Conservation (phyloP, 1,140 invertebrate species). For the Temnothorax curvispinosus region DNA sequence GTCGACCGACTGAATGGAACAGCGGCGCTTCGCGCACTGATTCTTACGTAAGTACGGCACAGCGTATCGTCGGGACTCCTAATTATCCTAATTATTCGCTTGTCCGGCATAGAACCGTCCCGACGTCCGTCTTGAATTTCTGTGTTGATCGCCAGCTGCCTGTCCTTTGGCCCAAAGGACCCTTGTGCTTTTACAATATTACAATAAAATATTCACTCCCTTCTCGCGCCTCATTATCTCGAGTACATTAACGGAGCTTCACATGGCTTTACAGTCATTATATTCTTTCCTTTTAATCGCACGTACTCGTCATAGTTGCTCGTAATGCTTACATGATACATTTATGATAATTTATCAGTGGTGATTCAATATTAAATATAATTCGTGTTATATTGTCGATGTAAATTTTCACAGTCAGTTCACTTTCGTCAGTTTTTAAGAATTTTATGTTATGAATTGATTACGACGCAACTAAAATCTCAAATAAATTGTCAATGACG, state of each 20-base stretch:
- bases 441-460: neutral
- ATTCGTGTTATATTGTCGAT: neutral
- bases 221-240: neutral
- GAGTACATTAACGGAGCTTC: neutral
- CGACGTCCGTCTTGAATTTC: constrained; percentile 7
- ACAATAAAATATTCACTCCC: neutral
- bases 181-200: neutral
- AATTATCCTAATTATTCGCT: constrained; percentile 69
- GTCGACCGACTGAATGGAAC: constrained; percentile 68
- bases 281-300: constrained; percentile 7
- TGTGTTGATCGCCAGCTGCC: constrained; percentile 20
- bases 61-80: constrained; percentile 28
- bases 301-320: too few species aligned
- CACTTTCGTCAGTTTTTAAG: neutral
- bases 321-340: neutral
- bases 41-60: constrained; percentile 68
- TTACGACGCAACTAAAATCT: neutral
- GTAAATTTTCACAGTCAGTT: neutral
- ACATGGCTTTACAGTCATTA: neutral
- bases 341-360: neutral
- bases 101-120: constrained; percentile 47
- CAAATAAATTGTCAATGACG: neutral
- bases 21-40: constrained; percentile 70
- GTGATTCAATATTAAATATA: neutral
- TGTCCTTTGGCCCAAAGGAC: neutral